Base-by-base conservation (phyloP, 2,113 vertebrate species). In the Blennius ocellaris region DNA sequence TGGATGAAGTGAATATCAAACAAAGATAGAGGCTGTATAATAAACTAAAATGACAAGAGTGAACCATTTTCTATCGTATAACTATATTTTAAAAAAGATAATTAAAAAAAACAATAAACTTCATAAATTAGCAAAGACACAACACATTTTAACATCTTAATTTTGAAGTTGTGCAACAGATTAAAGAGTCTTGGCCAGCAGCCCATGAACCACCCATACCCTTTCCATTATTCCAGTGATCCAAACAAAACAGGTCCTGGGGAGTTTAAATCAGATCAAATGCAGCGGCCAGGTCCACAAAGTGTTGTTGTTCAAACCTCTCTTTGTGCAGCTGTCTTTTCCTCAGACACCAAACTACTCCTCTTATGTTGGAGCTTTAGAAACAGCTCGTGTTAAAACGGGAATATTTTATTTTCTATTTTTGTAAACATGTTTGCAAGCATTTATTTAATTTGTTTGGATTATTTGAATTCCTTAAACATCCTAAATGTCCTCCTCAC, bases 171-270 rank as follows among this genome's bases (percentile, higher is more conserved):
- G 52, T 44, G 9, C 12, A 48, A 43, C 7, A 44, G n/a, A 30
- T 37, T 44, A 43, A 51, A 47, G 45, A 15, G 21, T 49, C 8
- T 48, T 14, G 15, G 17, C 36, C n/a, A 38, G 11, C 16, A 57
- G 8, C 5, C 11, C 44, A 45, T 5, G 44, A 45, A 11, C 44
- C 59, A 59, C 17, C 21, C 58, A 15, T 3, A 39, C 15, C 9
- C 47, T 15, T 45, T 64, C 50, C 51, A 67, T 74, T 64, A 15
- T 62, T 7, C 44, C 58, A 62, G 16, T n/a, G 36, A 72, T 83
- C 81, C 81, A 90, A 84, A 61, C 52, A 60, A 85, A 88, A 90
- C 61, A 85, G 50, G 73, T 59, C 56, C 73, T 55, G 70, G 21
- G 47, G 68, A 69, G 76, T 77, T 84, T 66, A 68, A 45, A 47